A percentile compares a stretch with the other conserved stretches of the same genome.
These are phyloP conservation scores for Aphelinus certus DNA, from an alignment of 1,140 invertebrate species.

Conservation along the genomic window DNA sequence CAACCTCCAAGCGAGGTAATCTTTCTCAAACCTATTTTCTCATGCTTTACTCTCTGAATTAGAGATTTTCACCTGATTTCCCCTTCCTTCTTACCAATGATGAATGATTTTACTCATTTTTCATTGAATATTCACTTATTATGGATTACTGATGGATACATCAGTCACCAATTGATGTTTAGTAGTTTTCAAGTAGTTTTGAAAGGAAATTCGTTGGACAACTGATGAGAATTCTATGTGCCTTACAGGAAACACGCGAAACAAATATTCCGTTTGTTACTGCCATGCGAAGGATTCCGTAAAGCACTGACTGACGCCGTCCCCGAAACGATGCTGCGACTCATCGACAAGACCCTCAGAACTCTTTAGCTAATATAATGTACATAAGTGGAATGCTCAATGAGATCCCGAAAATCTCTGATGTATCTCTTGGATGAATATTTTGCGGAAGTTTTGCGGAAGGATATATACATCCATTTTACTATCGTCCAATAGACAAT, in stretches of 20 bases:
- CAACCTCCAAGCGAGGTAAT: slow-evolving; percentile 83
- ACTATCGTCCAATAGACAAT: neutral
- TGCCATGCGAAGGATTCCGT: slow-evolving; percentile 72
- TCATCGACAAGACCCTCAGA: slow-evolving; percentile 75
- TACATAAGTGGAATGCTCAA: slow-evolving; percentile 24
- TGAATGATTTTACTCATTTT: too few relatives aligned
- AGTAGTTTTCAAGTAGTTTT: too few relatives aligned
- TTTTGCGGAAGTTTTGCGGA: neutral
- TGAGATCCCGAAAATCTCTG: neutral
- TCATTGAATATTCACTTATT: too few relatives aligned
- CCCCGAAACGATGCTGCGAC: slow-evolving; percentile 71
- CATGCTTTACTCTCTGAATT: too few relatives aligned
- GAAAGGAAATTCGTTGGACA: too few relatives aligned
- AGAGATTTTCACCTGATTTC: too few relatives aligned
- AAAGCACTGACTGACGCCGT: slow-evolving; percentile 73
- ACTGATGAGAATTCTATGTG: slow-evolving; percentile 33
- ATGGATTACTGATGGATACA: too few relatives aligned
- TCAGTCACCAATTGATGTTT: too few relatives aligned
- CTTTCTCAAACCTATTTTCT: too few relatives aligned
- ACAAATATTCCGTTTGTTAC: slow-evolving; percentile 71
- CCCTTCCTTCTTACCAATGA: too few relatives aligned
- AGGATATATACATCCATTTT: neutral
- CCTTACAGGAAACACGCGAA: slow-evolving; percentile 73
- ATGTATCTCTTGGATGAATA: neutral
- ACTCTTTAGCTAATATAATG: slow-evolving; percentile 59